Base-by-base conservation (phyloP, 92 coral and sea anemone genomes). In the Heliopora coerulea region DNA sequence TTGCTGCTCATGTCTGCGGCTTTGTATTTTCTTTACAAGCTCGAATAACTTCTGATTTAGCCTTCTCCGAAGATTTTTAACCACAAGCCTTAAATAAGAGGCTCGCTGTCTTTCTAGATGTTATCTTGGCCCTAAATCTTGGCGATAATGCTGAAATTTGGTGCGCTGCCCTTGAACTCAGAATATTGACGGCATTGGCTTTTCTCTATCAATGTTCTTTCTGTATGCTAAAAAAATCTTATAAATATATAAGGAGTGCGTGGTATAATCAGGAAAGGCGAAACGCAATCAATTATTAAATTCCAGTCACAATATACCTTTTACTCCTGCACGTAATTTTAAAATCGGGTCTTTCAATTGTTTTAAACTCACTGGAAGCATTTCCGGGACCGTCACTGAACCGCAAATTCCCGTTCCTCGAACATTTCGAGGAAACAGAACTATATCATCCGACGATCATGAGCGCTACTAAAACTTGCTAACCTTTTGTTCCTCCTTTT, bases 151-250 rank as follows among this genome's bases (percentile, higher is more conserved):
- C 52, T 44, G 59, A 11, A 20, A 49, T 27, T 42, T 10, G 35
- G 35, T 68, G 15, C 31, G 10, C 63, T 18, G 46, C 20, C 62
- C 31, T 19, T n/a, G 49, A n/a, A 10, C 49, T 20, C 12, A 31
- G 77, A 19, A 0, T 40, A 48, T 52, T 26, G 62, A 52, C 63
- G 32, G 21, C 24, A 37, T 18, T 24, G 58, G 42, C 49, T 24
- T 15, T 20, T 52, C 35, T 33, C 42, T 25, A 39, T 44, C 58
- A 20, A 56, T 10, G 74, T 11, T 25, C n/a, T 49, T 67, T 69
- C 54, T 70, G 49, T 52, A 70, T 70, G 49, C 52, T 70, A 52
- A 10, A 70, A n/a, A n/a, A 31, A 54, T 40, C 77, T 70, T 39
- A 70, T 70, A 52, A 52, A 70, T 70, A 70, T 62, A 29, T 7